Base-by-base conservation (phyloP, 2,113 vertebrate genomes). In the Pseudonaja textilis region DNA sequence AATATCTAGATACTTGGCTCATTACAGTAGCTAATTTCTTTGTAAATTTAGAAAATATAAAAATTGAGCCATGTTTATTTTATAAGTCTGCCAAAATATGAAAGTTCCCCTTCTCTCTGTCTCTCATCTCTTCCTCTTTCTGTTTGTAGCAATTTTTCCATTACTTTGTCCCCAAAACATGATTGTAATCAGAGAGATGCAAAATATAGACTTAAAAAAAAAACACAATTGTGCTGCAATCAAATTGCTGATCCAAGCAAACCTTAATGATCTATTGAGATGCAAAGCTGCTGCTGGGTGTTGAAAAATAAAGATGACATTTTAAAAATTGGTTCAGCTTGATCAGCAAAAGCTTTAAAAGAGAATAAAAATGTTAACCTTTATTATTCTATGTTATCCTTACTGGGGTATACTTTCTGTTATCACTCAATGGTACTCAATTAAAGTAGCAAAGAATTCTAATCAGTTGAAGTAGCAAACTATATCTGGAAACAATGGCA, bases 261-360 rank as follows among this genome's bases (percentile, higher is more conserved):
- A 12, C 23, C 1, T 81, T 57, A 89, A 55, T 52, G 85, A 69
- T 5, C 45, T 50, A 45, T 4, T 81, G 90, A 86, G 81, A 61
- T 52, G 16, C 45, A 69, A 52, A 85, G 87, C 5, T 92, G 56
- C 12, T 93, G 26, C 89, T 56, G 54, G 90, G 45, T 5, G 47
- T 2, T 93, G 86, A 74, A 88, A 94, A 93, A 12, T 64, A 25
- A 89, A 45, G 2, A n/a, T 52, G 57, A 20, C 88, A 94, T 89
- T 85, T 94, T 93, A 88, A 91, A 91, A 74, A 57, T 5, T 90
- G 50, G 9, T 45, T 18, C 64, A n/a, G 20, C 5, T 91, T 93
- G 23, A 39, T 93, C 90, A 69, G 0, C 1, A 94, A 1, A 20
- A 29, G 29, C 39, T 89, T 88, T n/a, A 86, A 93, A 95, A 90